Conservation (phyloP, 2,113 vertebrate species). For the Sylvilagus bachmani region DNA sequence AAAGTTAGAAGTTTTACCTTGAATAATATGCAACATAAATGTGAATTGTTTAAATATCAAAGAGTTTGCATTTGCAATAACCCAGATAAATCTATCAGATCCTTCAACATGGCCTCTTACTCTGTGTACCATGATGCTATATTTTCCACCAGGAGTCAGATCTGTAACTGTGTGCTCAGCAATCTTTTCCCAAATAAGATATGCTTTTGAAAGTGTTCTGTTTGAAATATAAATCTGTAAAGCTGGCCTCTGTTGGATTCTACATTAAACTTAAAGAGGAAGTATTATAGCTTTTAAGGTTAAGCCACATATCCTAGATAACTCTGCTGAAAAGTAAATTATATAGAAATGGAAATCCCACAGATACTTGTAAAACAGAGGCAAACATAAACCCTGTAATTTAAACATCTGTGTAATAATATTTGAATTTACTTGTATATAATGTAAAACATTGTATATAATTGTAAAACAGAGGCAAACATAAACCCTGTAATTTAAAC, state of each 20-base stretch:
- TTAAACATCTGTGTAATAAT: neutral
- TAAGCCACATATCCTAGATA: slow-evolving; percentile 89
- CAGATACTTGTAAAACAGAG: neutral
- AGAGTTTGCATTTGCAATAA: slow-evolving; percentile 88
- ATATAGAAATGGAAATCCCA: neutral
- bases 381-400: slow-evolving; percentile 38
- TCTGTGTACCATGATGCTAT: slow-evolving; percentile 90
- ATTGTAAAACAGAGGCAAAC: slow-evolving; percentile 35
- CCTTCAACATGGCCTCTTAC: slow-evolving; percentile 87
- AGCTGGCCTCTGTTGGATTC: slow-evolving; percentile 87
- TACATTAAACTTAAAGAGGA: slow-evolving; percentile 90
- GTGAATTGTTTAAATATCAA: slow-evolving; percentile 35
- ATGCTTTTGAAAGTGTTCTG: slow-evolving; percentile 81
- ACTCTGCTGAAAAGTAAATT: slow-evolving; percentile 84
- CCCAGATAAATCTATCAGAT: slow-evolving; percentile 82
- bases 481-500: slow-evolving; percentile 24
- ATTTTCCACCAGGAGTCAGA: slow-evolving; percentile 89
- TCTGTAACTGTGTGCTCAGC: slow-evolving; percentile 86
- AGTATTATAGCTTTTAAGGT: slow-evolving; percentile 86
- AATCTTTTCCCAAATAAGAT: slow-evolving; percentile 82
- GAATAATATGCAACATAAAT: slow-evolving; percentile 1
- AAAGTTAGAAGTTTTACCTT: slow-evolving; percentile 25
- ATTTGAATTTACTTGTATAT: neutral
- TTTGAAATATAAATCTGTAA: slow-evolving; percentile 91
- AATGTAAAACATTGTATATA: too few species aligned